phyloP scores from a whole-genome alignment of 2,888 invertebrate species.

The Hyles lineata region DNA sequence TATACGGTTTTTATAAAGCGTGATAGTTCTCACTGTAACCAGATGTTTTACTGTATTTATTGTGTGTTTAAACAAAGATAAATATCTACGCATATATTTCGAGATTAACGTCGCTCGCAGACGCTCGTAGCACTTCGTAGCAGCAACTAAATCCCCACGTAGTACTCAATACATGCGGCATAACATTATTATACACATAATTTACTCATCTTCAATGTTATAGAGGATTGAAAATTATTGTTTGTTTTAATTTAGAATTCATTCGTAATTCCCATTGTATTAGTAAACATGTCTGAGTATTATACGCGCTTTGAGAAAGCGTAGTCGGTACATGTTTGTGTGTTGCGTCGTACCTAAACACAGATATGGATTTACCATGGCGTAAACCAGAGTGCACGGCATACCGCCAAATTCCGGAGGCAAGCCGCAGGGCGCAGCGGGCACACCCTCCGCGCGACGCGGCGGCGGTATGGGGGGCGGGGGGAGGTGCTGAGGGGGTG shows the following conservation, averaged over 20 bases:
- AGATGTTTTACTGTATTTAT: not conserved
- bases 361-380: constrained; percentile 27
- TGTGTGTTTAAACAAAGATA: not conserved
- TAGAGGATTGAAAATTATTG: not conserved
- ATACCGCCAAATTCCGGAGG: constrained; percentile 77
- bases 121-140: constrained; percentile 46
- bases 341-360: constrained; percentile 9
- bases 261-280: not conserved
- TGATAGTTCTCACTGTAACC: too few species aligned
- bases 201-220: not conserved
- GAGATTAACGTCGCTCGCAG: constrained; percentile 45
- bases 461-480: constrained; percentile 7
- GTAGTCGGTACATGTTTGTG: not conserved
- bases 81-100: constrained; percentile 27
- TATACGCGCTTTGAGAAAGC: not conserved
- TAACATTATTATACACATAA: not conserved
- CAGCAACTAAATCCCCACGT: constrained; percentile 36
- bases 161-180: constrained; percentile 3
- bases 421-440: constrained; percentile 66
- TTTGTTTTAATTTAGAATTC: not conserved
- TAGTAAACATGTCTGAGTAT: not conserved
- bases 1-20: too few species aligned
- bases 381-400: constrained; percentile 69
- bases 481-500: constrained; percentile 38
- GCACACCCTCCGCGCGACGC: constrained; percentile 34